Conservation (phyloP, 2,888 invertebrate species). For the Ptilodon capucinus region DNA sequence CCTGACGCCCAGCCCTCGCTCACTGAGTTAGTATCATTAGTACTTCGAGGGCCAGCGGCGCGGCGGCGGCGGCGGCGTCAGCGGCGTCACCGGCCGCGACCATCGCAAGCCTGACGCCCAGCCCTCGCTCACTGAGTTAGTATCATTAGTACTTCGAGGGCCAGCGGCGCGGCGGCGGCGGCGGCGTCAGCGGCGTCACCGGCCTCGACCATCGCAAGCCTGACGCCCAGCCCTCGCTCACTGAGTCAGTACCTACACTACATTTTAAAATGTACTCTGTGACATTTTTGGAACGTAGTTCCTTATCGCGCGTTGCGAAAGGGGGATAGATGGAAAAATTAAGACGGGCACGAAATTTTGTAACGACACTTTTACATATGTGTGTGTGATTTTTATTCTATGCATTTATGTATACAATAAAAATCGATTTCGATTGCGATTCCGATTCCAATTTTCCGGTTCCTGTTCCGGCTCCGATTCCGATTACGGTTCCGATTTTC, state of each 20-base stretch:
- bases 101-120: conserved; percentile 46
- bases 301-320: background rate
- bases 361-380: too few species aligned
- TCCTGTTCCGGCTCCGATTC: too few species aligned
- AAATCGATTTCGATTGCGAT: too few species aligned
- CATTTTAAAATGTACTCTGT: background rate
- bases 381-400: too few species aligned
- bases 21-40: too few species aligned
- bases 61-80: conserved; percentile 86
- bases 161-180: conserved; percentile 90
- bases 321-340: too few species aligned
- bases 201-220: too few species aligned
- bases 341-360: too few species aligned
- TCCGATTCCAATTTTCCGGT: too few species aligned
- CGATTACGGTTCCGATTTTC: too few species aligned
- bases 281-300: background rate
- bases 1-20: conserved; percentile 47
- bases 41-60: conserved; percentile 93
- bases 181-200: conserved; percentile 65
- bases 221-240: conserved; percentile 49
- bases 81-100: conserved; percentile 52
- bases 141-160: conserved; percentile 92
- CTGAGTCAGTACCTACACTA: conserved; percentile 38
- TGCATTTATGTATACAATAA: too few species aligned
- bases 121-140: conserved; percentile 53